Evolutionary conservation across 1,140 invertebrate genomes (phyloP).

Genomic region (Hirudo medicinalis): DNA sequence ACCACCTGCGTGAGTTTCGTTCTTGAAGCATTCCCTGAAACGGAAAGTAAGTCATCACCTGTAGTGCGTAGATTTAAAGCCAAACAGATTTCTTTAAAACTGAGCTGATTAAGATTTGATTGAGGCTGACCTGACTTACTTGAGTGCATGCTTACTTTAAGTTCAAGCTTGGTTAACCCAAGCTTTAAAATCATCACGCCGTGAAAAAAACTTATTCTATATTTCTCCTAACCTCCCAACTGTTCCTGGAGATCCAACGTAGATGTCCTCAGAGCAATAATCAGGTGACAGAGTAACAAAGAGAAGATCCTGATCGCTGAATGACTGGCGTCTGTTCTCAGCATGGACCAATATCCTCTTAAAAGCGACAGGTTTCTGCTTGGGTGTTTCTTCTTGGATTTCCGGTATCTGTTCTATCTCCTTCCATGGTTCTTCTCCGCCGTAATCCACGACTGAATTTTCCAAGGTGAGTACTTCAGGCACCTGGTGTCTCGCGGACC

Average conservation of each 20-base stretch:
- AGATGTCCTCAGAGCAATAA: slow-evolving; percentile 67
- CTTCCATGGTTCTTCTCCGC: background rate
- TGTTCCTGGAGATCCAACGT: slow-evolving; percentile 62
- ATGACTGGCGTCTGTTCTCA: slow-evolving; percentile 26
- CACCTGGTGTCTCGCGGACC: background rate
- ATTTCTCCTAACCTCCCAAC: slow-evolving; percentile 45
- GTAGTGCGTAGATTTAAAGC: too few relatives aligned
- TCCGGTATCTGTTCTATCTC: background rate
- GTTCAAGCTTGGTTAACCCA: too few relatives aligned
- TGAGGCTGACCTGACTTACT: too few relatives aligned
- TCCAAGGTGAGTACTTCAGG: background rate
- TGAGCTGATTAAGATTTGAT: too few relatives aligned
- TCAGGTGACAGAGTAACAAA: slow-evolving; percentile 81
- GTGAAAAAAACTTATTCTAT: background rate
- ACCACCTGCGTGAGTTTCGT: slow-evolving; percentile 27
- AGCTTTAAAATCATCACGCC: background rate
- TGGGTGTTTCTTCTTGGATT: background rate
- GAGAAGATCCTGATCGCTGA: slow-evolving; percentile 50
- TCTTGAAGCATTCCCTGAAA: slow-evolving; percentile 30
- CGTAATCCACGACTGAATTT: background rate
- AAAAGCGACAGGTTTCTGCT: background rate
- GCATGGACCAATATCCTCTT: slow-evolving; percentile 24
- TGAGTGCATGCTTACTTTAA: too few relatives aligned
- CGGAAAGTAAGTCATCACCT: too few relatives aligned
- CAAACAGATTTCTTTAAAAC: too few relatives aligned